Percentiles rank a stretch among this genome's conserved stretches.
Evolutionary conservation across 2,888 invertebrate genomes (phyloP).

Genomic region (Rotaria socialis): DNA sequence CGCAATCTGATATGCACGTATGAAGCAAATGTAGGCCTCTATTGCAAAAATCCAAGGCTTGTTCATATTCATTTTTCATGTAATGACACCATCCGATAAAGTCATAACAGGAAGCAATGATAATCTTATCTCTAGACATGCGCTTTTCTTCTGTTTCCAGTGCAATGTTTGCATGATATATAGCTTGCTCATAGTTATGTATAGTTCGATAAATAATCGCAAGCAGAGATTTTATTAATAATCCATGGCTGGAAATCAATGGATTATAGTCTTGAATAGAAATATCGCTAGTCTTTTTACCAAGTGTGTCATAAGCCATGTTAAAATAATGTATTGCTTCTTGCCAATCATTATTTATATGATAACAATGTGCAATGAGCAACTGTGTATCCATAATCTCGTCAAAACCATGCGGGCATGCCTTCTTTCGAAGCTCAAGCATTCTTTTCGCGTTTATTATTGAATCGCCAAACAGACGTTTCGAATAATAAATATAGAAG

Average conservation of each 20-base stretch:
- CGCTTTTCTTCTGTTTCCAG: background rate
- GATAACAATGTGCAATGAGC: background rate
- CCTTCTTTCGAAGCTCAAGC: background rate
- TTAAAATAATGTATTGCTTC: constrained; percentile 2
- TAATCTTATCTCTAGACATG: background rate
- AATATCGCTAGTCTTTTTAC: background rate
- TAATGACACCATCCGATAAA: constrained; percentile 12
- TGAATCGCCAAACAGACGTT: background rate
- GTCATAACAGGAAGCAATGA: background rate
- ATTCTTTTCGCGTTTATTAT: background rate
- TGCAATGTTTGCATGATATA: background rate
- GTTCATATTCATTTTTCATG: background rate
- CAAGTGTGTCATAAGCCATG: background rate
- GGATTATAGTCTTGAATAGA: background rate
- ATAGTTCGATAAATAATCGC: background rate
- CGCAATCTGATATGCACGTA: background rate
- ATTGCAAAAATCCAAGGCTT: background rate
- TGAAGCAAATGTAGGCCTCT: background rate
- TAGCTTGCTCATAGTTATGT: background rate
- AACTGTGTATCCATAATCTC: background rate
- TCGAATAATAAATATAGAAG: background rate
- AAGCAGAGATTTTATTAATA: background rate
- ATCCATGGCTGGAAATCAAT: background rate
- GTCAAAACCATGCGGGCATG: background rate
- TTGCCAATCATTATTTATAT: background rate